Evolutionary conservation across 2,797 vertebrate genomes (phyloP).

Genomic region (Gymnothorax reevesii): DNA sequence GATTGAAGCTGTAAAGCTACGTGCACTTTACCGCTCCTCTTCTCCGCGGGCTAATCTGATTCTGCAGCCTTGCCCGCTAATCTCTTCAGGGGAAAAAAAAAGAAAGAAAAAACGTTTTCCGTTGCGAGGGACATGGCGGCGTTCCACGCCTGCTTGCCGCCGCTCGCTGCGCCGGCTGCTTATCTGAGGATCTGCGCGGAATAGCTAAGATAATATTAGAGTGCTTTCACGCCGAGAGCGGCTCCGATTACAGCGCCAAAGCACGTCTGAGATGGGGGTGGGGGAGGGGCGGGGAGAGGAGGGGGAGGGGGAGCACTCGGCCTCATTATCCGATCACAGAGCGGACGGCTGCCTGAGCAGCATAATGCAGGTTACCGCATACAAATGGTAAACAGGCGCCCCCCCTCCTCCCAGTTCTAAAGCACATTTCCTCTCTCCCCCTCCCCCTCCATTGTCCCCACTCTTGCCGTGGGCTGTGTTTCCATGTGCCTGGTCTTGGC

Average conservation of each 20-base stretch:
- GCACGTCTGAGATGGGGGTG: not conserved
- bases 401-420: not conserved
- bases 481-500: conserved; percentile 37
- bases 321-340: conserved; percentile 38
- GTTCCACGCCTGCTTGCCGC: conserved; percentile 6
- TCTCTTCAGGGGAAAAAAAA: conserved; percentile 30
- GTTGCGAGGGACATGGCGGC: conserved; percentile 15
- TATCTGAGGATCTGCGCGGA: conserved; percentile 34
- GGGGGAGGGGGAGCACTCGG: not conserved
- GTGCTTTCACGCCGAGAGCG: conserved; percentile 10
- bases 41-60: conserved; percentile 51
- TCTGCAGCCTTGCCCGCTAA: conserved; percentile 44
- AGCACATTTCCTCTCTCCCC: not conserved
- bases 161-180: conserved; percentile 31
- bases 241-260: not conserved
- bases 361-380: conserved; percentile 26
- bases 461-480: not conserved
- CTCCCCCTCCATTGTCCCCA: conserved; percentile 1
- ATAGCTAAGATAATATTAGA: conserved; percentile 37
- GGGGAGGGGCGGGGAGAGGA: not conserved
- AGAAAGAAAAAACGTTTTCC: conserved; percentile 9
- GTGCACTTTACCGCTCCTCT: conserved; percentile 32
- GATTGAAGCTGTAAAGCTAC: conserved; percentile 35
- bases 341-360: not conserved
- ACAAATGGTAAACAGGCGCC: conserved; percentile 12